A percentile compares a stretch with the other conserved stretches of the same genome.
Evolutionary conservation across 2,113 vertebrate genomes (phyloP).

Genomic region (Ptychochromis oligacanthus): DNA sequence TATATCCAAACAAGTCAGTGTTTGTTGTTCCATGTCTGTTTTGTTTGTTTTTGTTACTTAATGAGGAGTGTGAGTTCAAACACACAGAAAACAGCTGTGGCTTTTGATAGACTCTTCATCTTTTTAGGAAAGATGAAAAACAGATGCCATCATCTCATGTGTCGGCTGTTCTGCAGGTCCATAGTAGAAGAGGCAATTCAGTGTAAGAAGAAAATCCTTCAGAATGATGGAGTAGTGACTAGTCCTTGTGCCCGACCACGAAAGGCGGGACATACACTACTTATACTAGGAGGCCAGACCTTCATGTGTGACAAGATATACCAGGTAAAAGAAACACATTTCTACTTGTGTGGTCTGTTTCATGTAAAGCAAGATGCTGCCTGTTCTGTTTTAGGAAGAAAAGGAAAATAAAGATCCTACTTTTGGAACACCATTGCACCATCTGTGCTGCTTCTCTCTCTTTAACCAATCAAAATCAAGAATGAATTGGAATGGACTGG

Average conservation of each 20-base stretch:
- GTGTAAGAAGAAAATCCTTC: conserved; percentile 85
- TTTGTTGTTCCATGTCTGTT: no score
- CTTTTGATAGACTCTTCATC: not conserved
- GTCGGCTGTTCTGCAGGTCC: not conserved
- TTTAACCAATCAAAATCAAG: no score
- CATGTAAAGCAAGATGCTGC: not conserved
- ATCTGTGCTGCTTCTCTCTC: no score
- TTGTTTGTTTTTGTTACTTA: no score
- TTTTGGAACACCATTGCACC: no score
- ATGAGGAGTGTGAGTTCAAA: not conserved
- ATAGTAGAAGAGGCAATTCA: conserved; percentile 83
- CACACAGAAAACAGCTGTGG: not conserved
- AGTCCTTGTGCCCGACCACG: conserved; percentile 84
- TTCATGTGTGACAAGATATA: conserved; percentile 89
- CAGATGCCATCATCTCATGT: not conserved
- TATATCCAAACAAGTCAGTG: no score
- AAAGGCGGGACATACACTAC: conserved; percentile 85
- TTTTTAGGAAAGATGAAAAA: not conserved
- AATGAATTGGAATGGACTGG: no score
- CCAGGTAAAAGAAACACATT: conserved; percentile 48
- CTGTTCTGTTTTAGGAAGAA: no score
- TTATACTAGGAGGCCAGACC: conserved; percentile 85
- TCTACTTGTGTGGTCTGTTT: not conserved
- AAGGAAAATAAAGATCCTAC: no score
- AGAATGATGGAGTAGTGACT: conserved; percentile 86